Evolutionary conservation across 2,797 vertebrate species (phyloP).

Genomic region (Allobates femoralis): DNA sequence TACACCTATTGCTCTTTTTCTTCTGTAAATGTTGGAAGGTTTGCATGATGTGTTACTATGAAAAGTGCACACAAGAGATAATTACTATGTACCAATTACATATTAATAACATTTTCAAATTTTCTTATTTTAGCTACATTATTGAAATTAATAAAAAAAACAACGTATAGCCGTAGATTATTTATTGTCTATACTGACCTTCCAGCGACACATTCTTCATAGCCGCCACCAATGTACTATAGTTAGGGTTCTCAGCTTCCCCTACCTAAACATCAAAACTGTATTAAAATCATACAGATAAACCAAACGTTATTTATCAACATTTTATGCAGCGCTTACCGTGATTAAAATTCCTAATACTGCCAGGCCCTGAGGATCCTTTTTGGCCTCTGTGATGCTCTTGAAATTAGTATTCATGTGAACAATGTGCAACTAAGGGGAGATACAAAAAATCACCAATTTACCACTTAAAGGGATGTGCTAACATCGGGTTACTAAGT

Average conservation of each 20-base stretch:
- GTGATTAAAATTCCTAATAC: constrained; percentile 84
- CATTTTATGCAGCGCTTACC: constrained; percentile 68
- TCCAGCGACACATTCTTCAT: constrained; percentile 76
- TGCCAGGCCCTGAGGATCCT: constrained; percentile 79
- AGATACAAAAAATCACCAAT: constrained; percentile 13
- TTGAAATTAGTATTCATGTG: constrained; percentile 82
- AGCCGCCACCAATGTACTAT: constrained; percentile 77
- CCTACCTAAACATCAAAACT: constrained; percentile 73
- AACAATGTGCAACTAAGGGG: constrained; percentile 82
- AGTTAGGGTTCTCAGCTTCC: constrained; percentile 81
- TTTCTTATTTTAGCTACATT: neutral
- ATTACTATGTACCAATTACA: too few relatives aligned
- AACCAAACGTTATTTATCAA: neutral
- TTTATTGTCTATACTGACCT: constrained; percentile 64
- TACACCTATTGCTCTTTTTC: too few relatives aligned
- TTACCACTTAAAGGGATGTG: too few relatives aligned
- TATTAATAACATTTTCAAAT: neutral
- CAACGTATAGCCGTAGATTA: neutral
- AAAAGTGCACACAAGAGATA: neutral
- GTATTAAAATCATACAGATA: neutral
- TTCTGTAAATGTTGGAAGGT: neutral
- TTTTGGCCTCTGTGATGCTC: constrained; percentile 75
- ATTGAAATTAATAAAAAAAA: neutral
- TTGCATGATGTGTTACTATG: neutral
- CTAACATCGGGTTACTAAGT: too few relatives aligned